Conservation (phyloP, 2,888 invertebrate genomes). For the Bhutanitis thaidina region DNA sequence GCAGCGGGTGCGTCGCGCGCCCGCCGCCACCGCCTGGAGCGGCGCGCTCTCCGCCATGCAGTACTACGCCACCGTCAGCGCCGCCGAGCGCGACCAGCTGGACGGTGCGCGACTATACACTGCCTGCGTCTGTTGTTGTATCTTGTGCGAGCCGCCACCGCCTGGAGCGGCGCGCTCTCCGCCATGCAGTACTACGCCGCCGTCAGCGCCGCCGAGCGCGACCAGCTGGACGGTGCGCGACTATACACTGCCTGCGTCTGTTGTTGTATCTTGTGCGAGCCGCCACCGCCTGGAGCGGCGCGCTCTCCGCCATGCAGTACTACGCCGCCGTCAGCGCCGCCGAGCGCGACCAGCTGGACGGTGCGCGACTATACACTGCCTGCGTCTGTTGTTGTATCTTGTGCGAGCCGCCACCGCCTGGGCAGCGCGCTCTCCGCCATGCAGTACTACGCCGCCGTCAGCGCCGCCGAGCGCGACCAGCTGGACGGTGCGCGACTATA, state of each 20-base stretch:
- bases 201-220: constrained; percentile 89
- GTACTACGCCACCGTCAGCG: constrained; percentile 98
- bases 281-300: constrained; percentile 97
- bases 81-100: constrained; percentile 84
- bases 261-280: constrained; percentile 87
- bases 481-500: constrained; percentile 68
- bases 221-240: constrained; percentile 77
- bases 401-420: constrained; percentile 92
- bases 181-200: constrained; percentile 99
- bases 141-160: constrained; percentile 89
- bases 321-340: constrained; percentile 97
- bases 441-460: constrained; percentile 99
- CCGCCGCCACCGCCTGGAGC: constrained; percentile 94
- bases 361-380: constrained; percentile 33
- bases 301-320: constrained; percentile 97
- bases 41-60: constrained; percentile 97
- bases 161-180: constrained; percentile 94
- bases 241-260: constrained; percentile 83
- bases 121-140: constrained; percentile 89
- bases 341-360: constrained; percentile 83
- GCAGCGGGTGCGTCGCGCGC: constrained; percentile 92
- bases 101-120: constrained; percentile 57
- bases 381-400: constrained; percentile 93
- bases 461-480: constrained; percentile 86
- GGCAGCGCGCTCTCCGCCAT: constrained; percentile 95